Conservation (phyloP, 2,113 vertebrate genomes). For the Mystacornis crossleyi region DNA sequence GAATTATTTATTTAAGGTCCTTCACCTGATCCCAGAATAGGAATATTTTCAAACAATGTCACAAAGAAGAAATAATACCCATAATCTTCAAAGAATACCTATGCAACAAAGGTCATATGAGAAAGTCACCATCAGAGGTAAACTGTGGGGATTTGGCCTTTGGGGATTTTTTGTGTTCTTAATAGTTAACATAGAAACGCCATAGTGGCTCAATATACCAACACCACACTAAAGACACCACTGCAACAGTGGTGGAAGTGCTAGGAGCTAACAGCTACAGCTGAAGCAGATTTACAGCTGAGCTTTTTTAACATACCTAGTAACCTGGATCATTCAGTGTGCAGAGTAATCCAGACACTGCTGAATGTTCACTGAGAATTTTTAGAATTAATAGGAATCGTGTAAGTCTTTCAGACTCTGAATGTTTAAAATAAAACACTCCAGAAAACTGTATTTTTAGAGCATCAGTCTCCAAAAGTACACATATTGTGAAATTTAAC, state of each 20-base stretch:
- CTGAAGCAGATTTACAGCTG: background rate
- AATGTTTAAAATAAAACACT: background rate
- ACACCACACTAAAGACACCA: background rate
- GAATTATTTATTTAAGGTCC: background rate
- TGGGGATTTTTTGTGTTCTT: background rate
- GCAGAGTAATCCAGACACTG: background rate
- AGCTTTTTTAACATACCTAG: background rate
- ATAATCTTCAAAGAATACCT: background rate
- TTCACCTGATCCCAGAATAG: background rate
- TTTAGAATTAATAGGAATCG: background rate
- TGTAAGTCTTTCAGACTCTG: background rate
- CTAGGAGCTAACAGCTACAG: background rate
- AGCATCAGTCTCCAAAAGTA: background rate
- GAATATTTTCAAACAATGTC: background rate
- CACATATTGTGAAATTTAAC: background rate
- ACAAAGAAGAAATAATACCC: background rate
- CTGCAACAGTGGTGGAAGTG: background rate
- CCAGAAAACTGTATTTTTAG: background rate
- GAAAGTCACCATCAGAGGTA: background rate
- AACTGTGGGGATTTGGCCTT: background rate
- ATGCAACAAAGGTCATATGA: background rate
- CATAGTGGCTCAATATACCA: background rate
- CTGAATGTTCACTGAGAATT: background rate
- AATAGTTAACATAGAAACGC: background rate
- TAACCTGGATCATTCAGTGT: background rate